These are phyloP conservation scores for Wiebesia pumilae DNA, from an alignment of 1,140 invertebrate species.

Conservation along the genomic window DNA sequence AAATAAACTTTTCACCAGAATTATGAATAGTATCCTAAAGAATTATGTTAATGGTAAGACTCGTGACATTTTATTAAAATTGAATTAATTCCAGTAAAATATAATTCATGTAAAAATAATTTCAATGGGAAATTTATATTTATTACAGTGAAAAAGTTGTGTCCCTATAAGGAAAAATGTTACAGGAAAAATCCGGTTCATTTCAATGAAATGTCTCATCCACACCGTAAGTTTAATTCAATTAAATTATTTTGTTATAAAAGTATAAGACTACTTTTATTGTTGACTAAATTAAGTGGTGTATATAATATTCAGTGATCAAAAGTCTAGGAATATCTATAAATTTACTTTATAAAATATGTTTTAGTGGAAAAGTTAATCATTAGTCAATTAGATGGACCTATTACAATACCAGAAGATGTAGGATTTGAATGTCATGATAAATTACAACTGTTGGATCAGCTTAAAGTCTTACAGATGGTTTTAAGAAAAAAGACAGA, in stretches of 20 bases:
- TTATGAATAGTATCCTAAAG: conserved; percentile 25
- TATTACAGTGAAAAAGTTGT: conserved; percentile 59
- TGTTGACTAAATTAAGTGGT: too few species aligned
- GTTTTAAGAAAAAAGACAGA: conserved; percentile 64
- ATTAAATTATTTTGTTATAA: background rate
- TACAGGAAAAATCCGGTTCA: conserved; percentile 89
- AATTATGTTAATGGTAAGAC: background rate
- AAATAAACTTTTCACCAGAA: background rate
- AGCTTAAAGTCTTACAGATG: conserved; percentile 68
- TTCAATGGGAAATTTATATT: conserved; percentile 2
- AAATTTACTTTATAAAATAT: conserved; percentile 19
- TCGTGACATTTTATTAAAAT: background rate
- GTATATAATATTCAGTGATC: background rate
- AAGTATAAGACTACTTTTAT: too few species aligned
- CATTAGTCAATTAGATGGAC: conserved; percentile 57
- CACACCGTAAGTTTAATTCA: conserved; percentile 78
- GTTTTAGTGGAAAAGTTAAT: conserved; percentile 69
- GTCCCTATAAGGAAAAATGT: conserved; percentile 75
- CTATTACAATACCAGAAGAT: conserved; percentile 60
- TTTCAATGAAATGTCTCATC: conserved; percentile 86
- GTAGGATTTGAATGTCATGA: conserved; percentile 65
- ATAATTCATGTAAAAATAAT: background rate
- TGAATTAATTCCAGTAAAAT: conserved; percentile 42
- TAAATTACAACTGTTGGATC: conserved; percentile 62
- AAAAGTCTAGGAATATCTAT: background rate